Percentiles rank a stretch among this genome's conserved stretches.
phyloP scores from a whole-genome alignment of 2,888 invertebrate species.

The Ichneumoninae sp. region DNA sequence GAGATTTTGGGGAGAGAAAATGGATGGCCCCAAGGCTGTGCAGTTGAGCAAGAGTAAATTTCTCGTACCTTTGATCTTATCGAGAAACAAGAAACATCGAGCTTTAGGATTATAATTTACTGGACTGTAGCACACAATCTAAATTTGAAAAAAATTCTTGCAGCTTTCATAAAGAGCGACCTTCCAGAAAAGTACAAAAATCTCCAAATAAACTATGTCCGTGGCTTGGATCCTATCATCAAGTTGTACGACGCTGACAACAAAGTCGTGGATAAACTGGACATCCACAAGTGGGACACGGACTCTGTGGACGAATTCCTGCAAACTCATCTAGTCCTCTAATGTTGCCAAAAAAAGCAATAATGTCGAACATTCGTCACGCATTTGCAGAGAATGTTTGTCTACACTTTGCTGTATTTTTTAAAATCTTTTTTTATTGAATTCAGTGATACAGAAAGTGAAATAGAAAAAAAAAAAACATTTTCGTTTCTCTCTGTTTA shows the following conservation, averaged over 20 bases:
- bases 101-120: neutral
- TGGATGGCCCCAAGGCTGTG: neutral
- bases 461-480: conserved; percentile 45
- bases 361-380: conserved; percentile 37
- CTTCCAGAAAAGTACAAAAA: conserved; percentile 95
- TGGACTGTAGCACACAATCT: neutral
- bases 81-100: neutral
- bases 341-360: conserved; percentile 34
- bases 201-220: conserved; percentile 95
- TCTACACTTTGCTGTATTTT: conserved; percentile 15
- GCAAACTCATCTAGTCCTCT: conserved; percentile 90
- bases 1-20: neutral
- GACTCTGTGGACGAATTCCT: conserved; percentile 99
- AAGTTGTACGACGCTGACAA: conserved; percentile 94
- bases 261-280: conserved; percentile 94
- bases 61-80: too few species aligned
- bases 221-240: conserved; percentile 97
- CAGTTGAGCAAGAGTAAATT: neutral
- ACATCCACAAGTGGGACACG: conserved; percentile 99
- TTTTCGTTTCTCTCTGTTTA: conserved; percentile 63
- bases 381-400: neutral
- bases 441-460: conserved; percentile 65
- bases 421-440: conserved; percentile 39
- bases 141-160: conserved; percentile 69
- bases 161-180: conserved; percentile 98